Conservation (phyloP, 2,888 invertebrate species). For the Catocala nupta region DNA sequence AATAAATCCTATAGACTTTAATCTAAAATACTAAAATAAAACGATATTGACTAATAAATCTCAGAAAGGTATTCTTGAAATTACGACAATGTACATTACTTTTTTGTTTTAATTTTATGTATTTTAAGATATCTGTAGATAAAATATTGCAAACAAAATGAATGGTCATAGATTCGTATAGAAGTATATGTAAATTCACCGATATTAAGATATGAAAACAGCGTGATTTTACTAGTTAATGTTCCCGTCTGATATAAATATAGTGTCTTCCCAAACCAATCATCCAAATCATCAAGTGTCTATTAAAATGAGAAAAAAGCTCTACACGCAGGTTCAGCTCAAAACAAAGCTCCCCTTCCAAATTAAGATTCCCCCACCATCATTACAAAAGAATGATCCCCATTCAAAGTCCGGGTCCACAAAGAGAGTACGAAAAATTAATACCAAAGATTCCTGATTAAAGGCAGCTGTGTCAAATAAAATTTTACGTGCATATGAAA, state of each 20-base stretch:
- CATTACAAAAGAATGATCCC: constrained; percentile 19
- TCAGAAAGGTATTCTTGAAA: too few species aligned
- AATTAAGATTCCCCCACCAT: constrained; percentile 13
- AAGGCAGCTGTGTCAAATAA: constrained; percentile 21
- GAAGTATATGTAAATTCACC: too few species aligned
- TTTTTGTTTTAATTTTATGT: too few species aligned
- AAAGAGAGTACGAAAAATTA: constrained; percentile 15
- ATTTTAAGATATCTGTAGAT: too few species aligned
- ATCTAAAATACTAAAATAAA: too few species aligned
- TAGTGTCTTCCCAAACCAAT: not conserved
- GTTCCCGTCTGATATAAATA: not conserved
- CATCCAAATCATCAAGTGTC: constrained; percentile 5
- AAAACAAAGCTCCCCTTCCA: constrained; percentile 16
- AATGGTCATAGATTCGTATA: too few species aligned
- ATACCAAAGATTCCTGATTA: constrained; percentile 27
- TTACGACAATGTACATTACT: too few species aligned
- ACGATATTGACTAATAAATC: too few species aligned
- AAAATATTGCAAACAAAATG: too few species aligned
- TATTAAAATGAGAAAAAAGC: constrained; percentile 7
- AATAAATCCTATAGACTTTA: too few species aligned
- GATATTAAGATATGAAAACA: too few species aligned
- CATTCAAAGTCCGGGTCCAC: constrained; percentile 13
- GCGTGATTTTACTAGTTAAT: too few species aligned
- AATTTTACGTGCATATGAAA: constrained; percentile 24
- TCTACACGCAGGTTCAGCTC: constrained; percentile 1